Base-by-base conservation (phyloP, 2,797 vertebrate species). In the Sphenodon punctatus region DNA sequence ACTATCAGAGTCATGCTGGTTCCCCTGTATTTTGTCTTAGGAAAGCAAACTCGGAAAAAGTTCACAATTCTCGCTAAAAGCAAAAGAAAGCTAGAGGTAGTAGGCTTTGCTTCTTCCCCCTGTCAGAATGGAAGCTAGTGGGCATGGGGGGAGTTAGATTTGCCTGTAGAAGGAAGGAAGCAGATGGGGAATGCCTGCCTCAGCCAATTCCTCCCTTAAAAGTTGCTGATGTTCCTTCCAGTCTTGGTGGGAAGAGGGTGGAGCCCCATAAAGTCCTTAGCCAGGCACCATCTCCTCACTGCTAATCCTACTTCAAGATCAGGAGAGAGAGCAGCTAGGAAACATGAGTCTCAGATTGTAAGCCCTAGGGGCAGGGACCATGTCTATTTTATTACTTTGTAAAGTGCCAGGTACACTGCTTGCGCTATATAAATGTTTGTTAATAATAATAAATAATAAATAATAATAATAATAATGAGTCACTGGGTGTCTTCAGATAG, bases 181-280 rank as follows among this genome's bases (percentile, higher is more conserved):
- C 22, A 23, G 45, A 48, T 4, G 48, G 45, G 10, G 19, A 65
- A 45, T 16, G 41, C 11, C 6, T 32, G 8, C 0, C 16, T 17
- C 5, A 2, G 7, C 22, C 7, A 22, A 3, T 1, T 58, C 56
- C 27, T n/a, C n/a, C n/a, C n/a, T n/a, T n/a, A n/a, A n/a, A n/a
- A n/a, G n/a, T n/a, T n/a, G n/a, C n/a, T n/a, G n/a, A n/a, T n/a
- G n/a, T n/a, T n/a, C n/a, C n/a, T n/a, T n/a, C n/a, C n/a, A n/a
- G n/a, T n/a, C n/a, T n/a, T n/a, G n/a, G n/a, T n/a, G n/a, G 22
- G 51, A 17, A 46, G 19, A 25, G 63, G 16, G 30, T 77, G 38
- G 42, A 16, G 30, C 51, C 65, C 64, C 61, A 9, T 48, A 74
- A 58, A 58, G 14, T 25, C 17, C 1, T 2, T 2, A 10, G 53